Base-by-base conservation (phyloP, 2,888 invertebrate genomes). In the Suillia variegata region DNA sequence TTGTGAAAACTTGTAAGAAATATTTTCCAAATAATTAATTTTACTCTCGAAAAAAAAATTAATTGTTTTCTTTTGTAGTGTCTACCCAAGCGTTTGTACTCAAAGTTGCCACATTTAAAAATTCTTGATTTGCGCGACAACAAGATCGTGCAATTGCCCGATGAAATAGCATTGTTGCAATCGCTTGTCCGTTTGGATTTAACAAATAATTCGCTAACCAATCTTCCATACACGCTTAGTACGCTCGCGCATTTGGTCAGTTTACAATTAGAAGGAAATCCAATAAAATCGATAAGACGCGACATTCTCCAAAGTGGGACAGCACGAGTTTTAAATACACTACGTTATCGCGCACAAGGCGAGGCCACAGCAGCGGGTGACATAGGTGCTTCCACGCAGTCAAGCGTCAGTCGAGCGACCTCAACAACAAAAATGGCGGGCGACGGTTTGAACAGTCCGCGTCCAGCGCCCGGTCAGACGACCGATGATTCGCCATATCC, bases 301-400 rank as follows among this genome's bases (percentile, higher is more conserved):
- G 96, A 96, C 79, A 87, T 96, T 58, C 85, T 96, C 55, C 87
- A 89, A 75, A 89, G 92, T 61, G 96, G 96, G n/a, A 93, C 94
- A 1, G 85, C 86, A 42, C 83, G 93, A 60, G 87, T 96, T 76
- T 85, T 96, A 78, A 90, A 90, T 77, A 92, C 89, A 75, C 82
- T 92, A 31, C 84, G 89, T 2, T 90, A 91, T 65, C 88, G 87
- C 12, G 73, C 74, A 0, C 61, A 69, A 50, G 57, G 62, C 52
- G 66, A 66, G 24, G 45, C 3, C 58, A 63, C 17, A 47, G 56
- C 3, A 62, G 56, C 0, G 69, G 66, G 0, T 17, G 53, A 0
- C 62, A 65, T 13, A 20, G 56, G 13, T n/a, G 18, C 12, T 20
- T 8, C 13, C 2, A 26, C 13, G 17, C 13, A 33, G 17, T 42